These are phyloP conservation scores for Drosophila kambysellisi DNA, from an alignment of 2,888 invertebrate genomes.

Conservation along the genomic window DNA sequence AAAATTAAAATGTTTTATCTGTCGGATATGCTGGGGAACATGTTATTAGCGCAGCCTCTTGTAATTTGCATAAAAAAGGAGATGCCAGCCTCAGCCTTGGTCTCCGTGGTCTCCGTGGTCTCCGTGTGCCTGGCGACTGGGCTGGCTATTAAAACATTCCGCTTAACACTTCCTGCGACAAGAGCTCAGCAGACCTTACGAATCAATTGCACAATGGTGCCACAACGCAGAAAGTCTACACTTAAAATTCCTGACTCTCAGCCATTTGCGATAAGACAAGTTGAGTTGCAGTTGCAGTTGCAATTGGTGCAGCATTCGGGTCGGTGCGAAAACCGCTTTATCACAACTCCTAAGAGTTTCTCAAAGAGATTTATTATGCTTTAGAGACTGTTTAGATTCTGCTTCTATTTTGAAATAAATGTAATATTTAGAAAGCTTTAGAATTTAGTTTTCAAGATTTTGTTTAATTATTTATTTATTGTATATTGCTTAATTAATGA, in stretches of 20 bases:
- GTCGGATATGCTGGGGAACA: conserved; percentile 60
- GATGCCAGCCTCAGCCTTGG: conserved; percentile 43
- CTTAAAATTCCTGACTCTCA: conserved; percentile 31
- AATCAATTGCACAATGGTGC: conserved; percentile 50
- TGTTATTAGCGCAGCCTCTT: conserved; percentile 75
- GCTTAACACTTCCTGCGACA: conserved; percentile 81
- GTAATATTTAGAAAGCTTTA: neutral
- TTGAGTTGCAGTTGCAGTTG: neutral
- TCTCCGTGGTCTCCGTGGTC: conserved; percentile 16
- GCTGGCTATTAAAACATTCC: conserved; percentile 76
- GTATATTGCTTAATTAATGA: neutral
- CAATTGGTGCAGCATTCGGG: neutral
- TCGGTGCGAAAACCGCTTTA: neutral
- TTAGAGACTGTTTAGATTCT: neutral
- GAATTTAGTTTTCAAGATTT: neutral
- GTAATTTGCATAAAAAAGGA: conserved; percentile 77
- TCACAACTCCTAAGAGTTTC: conserved; percentile 14
- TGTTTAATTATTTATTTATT: neutral
- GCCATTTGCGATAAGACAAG: conserved; percentile 25
- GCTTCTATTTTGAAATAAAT: neutral
- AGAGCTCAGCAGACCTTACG: conserved; percentile 31
- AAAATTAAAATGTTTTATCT: conserved; percentile 75
- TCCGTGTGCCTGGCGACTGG: conserved; percentile 42
- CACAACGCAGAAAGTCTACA: conserved; percentile 3
- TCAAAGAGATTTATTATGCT: conserved; percentile 29